Conservation (phyloP, 2,797 vertebrate genomes). For the Octomys mimax region DNA sequence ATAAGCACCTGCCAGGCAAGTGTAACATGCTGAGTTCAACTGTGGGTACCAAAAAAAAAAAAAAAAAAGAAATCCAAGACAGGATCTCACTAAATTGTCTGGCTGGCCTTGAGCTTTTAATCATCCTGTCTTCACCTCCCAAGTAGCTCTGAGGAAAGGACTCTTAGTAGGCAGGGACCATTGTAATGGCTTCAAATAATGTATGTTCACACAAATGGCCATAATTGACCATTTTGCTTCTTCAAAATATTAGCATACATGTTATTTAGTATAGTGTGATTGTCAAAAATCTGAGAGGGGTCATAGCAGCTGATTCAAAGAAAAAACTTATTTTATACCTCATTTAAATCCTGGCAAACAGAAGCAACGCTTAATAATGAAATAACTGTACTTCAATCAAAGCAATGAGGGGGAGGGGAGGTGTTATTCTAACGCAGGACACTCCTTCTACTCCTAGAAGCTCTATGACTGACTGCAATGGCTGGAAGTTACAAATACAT, state of each 20-base stretch:
- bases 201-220: slow-evolving; percentile 9
- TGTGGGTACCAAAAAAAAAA: no score
- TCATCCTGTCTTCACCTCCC: neutral
- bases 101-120: neutral
- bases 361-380: neutral
- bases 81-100: neutral
- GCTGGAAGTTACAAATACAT: slow-evolving; percentile 9
- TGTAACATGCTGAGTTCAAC: no score
- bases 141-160: neutral
- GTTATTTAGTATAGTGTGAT: neutral
- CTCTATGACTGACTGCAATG: neutral
- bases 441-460: neutral
- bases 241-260: neutral
- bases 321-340: slow-evolving; percentile 23
- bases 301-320: slow-evolving; percentile 14
- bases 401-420: neutral
- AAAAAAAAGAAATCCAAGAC: neutral
- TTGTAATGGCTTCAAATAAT: neutral
- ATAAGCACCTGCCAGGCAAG: no score
- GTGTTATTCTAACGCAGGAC: slow-evolving; percentile 13
- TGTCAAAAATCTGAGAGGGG: slow-evolving; percentile 51
- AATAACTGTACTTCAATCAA: neutral
- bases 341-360: slow-evolving; percentile 44
- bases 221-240: neutral
- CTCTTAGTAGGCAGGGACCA: neutral